Evolutionary conservation across 2,888 invertebrate species (phyloP), one percentile per base, ranked within the genome.

Genomic region (Lepeophtheirus nordmannii): DNA sequence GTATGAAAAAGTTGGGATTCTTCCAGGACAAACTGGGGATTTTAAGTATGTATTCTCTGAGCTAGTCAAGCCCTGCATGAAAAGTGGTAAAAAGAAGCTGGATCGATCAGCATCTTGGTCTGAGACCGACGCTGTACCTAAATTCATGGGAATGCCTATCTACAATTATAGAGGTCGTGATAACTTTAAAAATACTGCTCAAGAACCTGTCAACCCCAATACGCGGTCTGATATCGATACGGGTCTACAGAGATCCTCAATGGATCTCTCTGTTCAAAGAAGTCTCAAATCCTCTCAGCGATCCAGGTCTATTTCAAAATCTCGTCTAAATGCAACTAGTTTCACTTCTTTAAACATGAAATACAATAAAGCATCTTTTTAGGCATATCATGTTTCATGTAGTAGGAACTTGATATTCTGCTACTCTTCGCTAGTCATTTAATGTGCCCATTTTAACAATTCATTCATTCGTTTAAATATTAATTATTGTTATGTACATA

Each of bases 71-170:
- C 61, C 14, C 20, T 59, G 12, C 17, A 64, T 41, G 39, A 67
- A 57, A 30, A 68, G 65, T 38, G 68, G 66, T 22, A n/a, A 60
- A 23, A 69, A 57, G 67, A 70, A 68, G 76, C 69, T 74, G 70
- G 63, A 71, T 40, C 37, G 63, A 53, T 60, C 64, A 63, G 70
- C 53, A n/a, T 46, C 53, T n/a, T 56, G 56, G 56, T 46, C 56
- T 53, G 63, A 11, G 46, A 14, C 22, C 68, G 70, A 70, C 53
- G 67, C 72, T 66, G 37, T 71, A 60, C 82, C 83, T 10, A 81
- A 75, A 68, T 89, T 89, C 72, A 87, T 88, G 87, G 87, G 88
- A 58, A 83, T 87, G 81, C 87, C 87, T 12, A 76, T 87, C 63
- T 83, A 82, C 53, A 46, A 46, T 17, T 46, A 46, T 17, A 46